These are phyloP conservation scores for Idaea biselata DNA, from an alignment of 2,888 invertebrate genomes.

Conservation along the genomic window DNA sequence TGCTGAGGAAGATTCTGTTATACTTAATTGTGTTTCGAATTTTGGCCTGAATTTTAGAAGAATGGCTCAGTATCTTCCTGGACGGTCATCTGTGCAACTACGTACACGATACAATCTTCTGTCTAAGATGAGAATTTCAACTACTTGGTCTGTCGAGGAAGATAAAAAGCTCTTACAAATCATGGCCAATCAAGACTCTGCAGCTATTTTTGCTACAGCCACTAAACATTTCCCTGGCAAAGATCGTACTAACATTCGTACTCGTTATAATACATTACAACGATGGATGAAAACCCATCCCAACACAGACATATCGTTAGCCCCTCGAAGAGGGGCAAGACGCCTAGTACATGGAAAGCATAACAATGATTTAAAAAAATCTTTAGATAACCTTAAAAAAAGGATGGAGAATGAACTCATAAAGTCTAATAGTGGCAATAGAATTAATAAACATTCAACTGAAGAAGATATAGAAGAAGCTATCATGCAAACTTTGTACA, in stretches of 20 bases:
- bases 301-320: conserved; percentile 47
- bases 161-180: conserved; percentile 81
- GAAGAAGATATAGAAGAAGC: conserved; percentile 55
- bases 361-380: conserved; percentile 48
- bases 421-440: conserved; percentile 35
- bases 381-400: conserved; percentile 59
- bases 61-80: conserved; percentile 80
- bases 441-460: conserved; percentile 41
- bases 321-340: conserved; percentile 61
- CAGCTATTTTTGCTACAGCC: conserved; percentile 63
- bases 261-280: conserved; percentile 79
- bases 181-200: conserved; percentile 69
- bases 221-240: conserved; percentile 76
- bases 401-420: conserved; percentile 50
- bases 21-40: conserved; percentile 81
- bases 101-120: conserved; percentile 81
- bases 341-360: conserved; percentile 51
- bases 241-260: conserved; percentile 80
- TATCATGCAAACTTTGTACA: conserved; percentile 48
- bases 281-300: conserved; percentile 76
- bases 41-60: conserved; percentile 83
- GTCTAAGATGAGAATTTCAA: conserved; percentile 57
- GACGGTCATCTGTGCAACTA: conserved; percentile 82
- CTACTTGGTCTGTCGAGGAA: conserved; percentile 82
- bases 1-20: conserved; percentile 83